Percentiles rank a stretch among this genome's conserved stretches.
phyloP scores from a whole-genome alignment of 2,888 invertebrate species.

The Amphipyra tragopoginis region DNA sequence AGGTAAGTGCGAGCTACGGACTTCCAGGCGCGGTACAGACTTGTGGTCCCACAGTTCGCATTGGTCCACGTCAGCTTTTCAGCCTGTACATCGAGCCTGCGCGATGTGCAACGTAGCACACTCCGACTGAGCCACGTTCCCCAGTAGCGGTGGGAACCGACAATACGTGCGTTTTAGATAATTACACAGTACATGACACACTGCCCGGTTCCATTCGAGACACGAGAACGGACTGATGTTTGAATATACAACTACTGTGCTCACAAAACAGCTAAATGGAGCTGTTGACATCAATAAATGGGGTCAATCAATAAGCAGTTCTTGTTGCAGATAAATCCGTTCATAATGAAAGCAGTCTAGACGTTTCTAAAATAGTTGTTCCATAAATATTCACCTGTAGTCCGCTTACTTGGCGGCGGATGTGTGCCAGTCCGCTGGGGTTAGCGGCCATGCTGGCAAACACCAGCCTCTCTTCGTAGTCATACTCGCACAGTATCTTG shows the following conservation, averaged over 20 bases:
- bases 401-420: constrained; percentile 95
- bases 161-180: constrained; percentile 27
- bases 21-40: constrained; percentile 38
- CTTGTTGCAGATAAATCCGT: constrained; percentile 43
- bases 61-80: constrained; percentile 71
- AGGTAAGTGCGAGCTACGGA: constrained; percentile 40
- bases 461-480: constrained; percentile 97
- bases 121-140: constrained; percentile 44
- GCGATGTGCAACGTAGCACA: constrained; percentile 37
- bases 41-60: constrained; percentile 59
- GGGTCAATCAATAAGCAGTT: constrained; percentile 67
- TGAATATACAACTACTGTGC: constrained; percentile 9
- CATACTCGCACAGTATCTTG: constrained; percentile 98
- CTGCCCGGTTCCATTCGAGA: constrained; percentile 6
- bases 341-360: constrained; percentile 58
- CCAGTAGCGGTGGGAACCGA: constrained; percentile 37
- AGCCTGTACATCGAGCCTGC: too few species aligned
- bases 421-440: constrained; percentile 95
- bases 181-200: constrained; percentile 39
- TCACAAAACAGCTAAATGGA: constrained; percentile 31
- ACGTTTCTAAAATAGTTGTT: constrained; percentile 53
- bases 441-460: constrained; percentile 97
- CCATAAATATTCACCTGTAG: constrained; percentile 85
- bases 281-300: constrained; percentile 55
- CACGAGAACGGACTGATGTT: constrained; percentile 18